These are phyloP conservation scores for Sphenopsis melanotis DNA, from an alignment of 2,797 vertebrate species.

Conservation along the genomic window DNA sequence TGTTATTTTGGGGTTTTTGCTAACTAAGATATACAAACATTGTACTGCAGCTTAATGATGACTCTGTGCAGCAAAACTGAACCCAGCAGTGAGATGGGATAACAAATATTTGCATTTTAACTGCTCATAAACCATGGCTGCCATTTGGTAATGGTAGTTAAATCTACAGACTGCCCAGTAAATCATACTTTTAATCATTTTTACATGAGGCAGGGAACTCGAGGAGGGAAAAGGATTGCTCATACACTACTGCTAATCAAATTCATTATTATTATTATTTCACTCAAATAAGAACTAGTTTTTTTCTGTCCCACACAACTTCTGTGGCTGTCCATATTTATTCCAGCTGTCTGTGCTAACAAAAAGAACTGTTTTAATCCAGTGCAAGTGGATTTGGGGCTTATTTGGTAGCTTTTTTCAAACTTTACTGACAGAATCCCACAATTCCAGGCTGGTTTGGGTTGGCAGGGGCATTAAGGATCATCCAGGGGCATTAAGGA, in stretches of 20 bases:
- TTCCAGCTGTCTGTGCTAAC: neutral
- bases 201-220: neutral
- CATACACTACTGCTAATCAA: neutral
- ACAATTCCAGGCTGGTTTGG: neutral
- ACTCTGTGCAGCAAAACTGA: neutral
- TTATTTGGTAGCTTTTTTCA: neutral
- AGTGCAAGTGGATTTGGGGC: neutral
- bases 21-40: neutral
- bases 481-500: accelerated
- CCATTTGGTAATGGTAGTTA: neutral
- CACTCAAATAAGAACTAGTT: neutral
- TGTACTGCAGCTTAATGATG: neutral
- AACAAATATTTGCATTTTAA: neutral
- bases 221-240: neutral
- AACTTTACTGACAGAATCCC: neutral
- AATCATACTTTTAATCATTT: neutral
- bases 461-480: neutral
- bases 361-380: neutral
- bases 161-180: neutral
- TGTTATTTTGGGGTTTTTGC: neutral
- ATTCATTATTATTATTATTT: neutral
- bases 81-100: neutral
- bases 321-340: neutral
- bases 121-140: neutral
- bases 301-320: neutral